Percentiles rank a stretch among this genome's conserved stretches.
Evolutionary conservation across 2,113 vertebrate species (phyloP).

Genomic region (Laterallus jamaicensis): DNA sequence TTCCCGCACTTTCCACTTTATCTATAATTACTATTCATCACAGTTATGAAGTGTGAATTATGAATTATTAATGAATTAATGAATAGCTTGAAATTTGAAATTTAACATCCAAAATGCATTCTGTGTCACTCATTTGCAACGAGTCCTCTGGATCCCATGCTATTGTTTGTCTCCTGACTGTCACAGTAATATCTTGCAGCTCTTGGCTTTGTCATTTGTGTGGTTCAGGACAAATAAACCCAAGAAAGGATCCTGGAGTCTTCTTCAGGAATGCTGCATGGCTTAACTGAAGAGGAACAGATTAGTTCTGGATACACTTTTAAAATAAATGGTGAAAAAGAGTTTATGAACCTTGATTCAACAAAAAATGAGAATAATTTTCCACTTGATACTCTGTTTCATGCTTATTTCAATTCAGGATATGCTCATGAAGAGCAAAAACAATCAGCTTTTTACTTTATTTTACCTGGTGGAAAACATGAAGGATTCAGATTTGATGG

Average conservation of each 20-base stretch:
- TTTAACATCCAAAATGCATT: background rate
- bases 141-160: background rate
- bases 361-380: background rate
- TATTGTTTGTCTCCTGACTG: background rate
- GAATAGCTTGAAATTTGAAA: constrained; percentile 41
- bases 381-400: background rate
- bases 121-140: background rate
- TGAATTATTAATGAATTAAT: constrained; percentile 59
- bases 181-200: background rate
- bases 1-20: constrained; percentile 26
- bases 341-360: background rate
- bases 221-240: background rate
- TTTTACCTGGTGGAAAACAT: background rate
- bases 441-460: background rate
- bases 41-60: constrained; percentile 21
- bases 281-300: background rate
- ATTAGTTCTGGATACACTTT: background rate
- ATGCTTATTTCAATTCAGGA: background rate
- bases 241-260: background rate
- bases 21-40: constrained; percentile 55
- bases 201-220: background rate
- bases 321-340: background rate
- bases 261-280: background rate
- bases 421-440: background rate
- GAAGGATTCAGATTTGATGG: background rate